Conservation (phyloP, 2,888 invertebrate genomes). For the Oscheius onirici region DNA sequence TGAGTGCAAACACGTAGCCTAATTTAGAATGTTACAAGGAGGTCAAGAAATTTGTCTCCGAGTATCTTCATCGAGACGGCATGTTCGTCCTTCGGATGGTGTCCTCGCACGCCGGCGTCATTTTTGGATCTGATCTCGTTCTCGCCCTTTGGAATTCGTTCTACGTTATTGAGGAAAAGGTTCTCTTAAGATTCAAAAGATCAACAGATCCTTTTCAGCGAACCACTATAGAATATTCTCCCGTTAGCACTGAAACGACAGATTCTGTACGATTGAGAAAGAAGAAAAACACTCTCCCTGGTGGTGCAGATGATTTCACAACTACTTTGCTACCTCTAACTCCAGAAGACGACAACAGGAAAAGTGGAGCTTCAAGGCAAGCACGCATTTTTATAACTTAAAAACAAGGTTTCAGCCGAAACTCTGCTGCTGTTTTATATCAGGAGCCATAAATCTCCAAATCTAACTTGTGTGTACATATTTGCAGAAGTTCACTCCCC, state of each 20-base stretch:
- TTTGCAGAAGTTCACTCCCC: background rate
- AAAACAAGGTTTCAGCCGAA: conserved; percentile 3
- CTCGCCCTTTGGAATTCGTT: conserved; percentile 58
- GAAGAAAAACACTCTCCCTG: conserved; percentile 10
- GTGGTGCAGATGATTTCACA: conserved; percentile 19
- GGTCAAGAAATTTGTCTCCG: conserved; percentile 60
- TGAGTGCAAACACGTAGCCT: background rate
- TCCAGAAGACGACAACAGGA: conserved; percentile 24
- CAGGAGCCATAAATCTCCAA: conserved; percentile 1
- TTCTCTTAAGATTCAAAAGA: background rate
- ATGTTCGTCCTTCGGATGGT: conserved; percentile 70
- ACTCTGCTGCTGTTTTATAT: background rate
- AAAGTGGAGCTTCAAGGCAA: conserved; percentile 17
- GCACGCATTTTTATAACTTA: background rate
- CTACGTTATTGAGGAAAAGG: conserved; percentile 41
- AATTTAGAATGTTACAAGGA: conserved; percentile 46
- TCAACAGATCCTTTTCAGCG: background rate
- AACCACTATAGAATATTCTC: conserved; percentile 8
- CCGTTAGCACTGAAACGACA: background rate
- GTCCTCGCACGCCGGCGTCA: conserved; percentile 64
- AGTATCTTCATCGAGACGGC: conserved; percentile 67
- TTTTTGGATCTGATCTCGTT: conserved; percentile 66
- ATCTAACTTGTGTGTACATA: conserved; percentile 11
- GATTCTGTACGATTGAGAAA: conserved; percentile 14
- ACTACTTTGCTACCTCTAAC: conserved; percentile 26